phyloP scores from a whole-genome alignment of 1,140 invertebrate genomes.

The Lineus longissimus region DNA sequence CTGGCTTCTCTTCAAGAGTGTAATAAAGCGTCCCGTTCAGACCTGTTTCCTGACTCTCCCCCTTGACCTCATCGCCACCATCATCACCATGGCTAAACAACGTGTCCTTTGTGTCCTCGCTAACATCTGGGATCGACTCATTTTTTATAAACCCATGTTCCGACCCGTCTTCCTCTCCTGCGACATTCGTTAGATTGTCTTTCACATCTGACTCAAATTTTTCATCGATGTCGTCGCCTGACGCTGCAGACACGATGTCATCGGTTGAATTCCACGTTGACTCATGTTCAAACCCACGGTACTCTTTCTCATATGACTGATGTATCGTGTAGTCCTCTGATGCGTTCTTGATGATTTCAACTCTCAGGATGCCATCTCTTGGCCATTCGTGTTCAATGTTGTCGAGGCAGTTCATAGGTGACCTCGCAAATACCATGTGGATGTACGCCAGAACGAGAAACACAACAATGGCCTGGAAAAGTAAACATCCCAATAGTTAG shows the following conservation, averaged over 20 bases:
- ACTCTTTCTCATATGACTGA: constrained; percentile 53
- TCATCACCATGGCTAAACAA: neutral
- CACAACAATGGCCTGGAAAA: constrained; percentile 74
- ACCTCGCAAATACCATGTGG: constrained; percentile 86
- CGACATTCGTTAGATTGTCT: neutral
- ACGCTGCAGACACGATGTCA: neutral
- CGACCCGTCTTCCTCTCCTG: neutral
- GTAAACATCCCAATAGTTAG: too few species aligned
- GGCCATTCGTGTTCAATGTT: constrained; percentile 88
- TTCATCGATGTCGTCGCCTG: neutral
- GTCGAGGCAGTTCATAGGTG: constrained; percentile 89
- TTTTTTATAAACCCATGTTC: neutral
- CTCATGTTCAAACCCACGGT: constrained; percentile 14
- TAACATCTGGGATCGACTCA: neutral
- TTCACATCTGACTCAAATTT: neutral
- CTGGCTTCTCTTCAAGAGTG: constrained; percentile 16
- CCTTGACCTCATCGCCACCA: neutral
- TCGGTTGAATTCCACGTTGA: neutral
- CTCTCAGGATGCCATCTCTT: constrained; percentile 86
- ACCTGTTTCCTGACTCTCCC: constrained; percentile 1
- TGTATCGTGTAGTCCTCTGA: constrained; percentile 49
- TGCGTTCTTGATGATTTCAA: constrained; percentile 84
- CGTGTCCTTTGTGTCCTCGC: neutral
- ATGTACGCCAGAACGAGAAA: constrained; percentile 92
- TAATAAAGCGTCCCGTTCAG: constrained; percentile 12